Conservation (phyloP, 1,140 invertebrate genomes). For the Eueides isabella region DNA sequence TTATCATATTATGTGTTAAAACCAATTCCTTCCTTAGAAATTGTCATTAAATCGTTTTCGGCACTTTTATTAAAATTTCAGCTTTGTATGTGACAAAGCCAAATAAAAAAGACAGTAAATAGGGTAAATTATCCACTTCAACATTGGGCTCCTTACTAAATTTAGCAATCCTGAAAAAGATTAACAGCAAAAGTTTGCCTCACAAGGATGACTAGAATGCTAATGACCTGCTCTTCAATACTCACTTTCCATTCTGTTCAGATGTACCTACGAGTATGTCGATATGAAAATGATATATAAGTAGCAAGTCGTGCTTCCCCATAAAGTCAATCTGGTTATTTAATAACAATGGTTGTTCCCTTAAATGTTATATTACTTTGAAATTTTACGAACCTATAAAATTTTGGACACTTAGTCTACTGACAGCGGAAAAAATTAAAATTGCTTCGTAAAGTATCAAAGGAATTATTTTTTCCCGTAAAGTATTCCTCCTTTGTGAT, state of each 20-base stretch:
- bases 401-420: not conserved
- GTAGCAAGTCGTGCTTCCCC: not conserved
- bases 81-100: too few species aligned
- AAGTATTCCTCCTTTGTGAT: not conserved
- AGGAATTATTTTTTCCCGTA: not conserved
- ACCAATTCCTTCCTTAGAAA: too few species aligned
- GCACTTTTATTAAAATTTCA: too few species aligned
- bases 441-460: not conserved
- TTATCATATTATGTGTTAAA: too few species aligned
- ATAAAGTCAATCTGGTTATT: not conserved
- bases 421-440: not conserved
- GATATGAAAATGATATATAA: not conserved
- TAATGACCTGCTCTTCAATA: not conserved
- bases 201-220: too few species aligned
- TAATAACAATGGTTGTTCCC: not conserved
- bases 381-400: not conserved
- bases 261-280: not conserved
- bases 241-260: too few species aligned
- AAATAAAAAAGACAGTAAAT: too few species aligned
- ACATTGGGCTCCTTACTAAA: too few species aligned
- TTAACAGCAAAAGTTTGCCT: too few species aligned
- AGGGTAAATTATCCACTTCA: not conserved
- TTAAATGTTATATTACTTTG: not conserved
- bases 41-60: too few species aligned
- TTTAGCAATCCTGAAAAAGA: too few species aligned